Percentiles rank a stretch among this genome's conserved stretches.
Evolutionary conservation across 2,888 invertebrate species (phyloP).

Genomic region (Gibbula magus): DNA sequence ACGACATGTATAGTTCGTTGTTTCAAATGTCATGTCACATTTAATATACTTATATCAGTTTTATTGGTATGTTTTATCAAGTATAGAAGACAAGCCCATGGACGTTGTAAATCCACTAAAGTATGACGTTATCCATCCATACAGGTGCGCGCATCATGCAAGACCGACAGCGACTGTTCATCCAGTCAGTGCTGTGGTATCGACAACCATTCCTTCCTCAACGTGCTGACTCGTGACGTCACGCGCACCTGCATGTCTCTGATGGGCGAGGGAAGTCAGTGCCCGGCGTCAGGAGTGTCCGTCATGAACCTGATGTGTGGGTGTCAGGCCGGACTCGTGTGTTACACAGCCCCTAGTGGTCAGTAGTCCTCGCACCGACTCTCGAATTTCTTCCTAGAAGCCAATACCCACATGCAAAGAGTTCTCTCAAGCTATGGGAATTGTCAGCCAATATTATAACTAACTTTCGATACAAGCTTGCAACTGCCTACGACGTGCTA

Average conservation of each 20-base stretch:
- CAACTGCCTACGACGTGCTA: no score
- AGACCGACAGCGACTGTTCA: background rate
- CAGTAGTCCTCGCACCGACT: background rate
- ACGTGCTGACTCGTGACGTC: background rate
- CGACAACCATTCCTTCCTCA: background rate
- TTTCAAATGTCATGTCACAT: no score
- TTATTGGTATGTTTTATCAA: no score
- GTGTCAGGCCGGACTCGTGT: background rate
- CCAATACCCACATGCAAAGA: background rate
- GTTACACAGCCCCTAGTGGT: background rate
- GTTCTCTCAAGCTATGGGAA: no score
- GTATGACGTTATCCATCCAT: no score
- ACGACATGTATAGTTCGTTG: no score
- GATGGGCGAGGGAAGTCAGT: background rate
- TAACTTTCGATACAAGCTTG: no score
- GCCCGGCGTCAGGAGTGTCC: background rate
- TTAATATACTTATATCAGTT: no score
- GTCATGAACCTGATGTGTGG: background rate
- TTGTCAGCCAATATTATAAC: no score
- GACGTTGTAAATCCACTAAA: no score
- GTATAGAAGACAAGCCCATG: no score
- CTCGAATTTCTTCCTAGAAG: background rate
- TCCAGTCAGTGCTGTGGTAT: background rate
- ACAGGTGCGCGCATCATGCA: background rate
- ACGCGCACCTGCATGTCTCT: background rate